Conservation (phyloP, 2,888 invertebrate species). For the Eudasyphora cyanicolor region DNA sequence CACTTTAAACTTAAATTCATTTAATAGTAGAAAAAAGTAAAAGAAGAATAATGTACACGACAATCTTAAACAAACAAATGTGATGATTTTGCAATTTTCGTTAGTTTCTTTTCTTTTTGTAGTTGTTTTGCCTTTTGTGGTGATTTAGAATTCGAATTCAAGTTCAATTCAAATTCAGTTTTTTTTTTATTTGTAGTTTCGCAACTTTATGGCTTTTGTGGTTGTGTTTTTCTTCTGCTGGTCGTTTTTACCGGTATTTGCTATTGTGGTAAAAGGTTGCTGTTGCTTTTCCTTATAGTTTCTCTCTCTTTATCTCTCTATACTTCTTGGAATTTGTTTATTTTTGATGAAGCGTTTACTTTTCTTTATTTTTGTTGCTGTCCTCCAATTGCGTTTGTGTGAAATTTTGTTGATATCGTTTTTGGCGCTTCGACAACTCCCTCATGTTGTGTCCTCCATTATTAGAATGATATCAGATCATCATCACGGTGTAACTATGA, state of each 20-base stretch:
- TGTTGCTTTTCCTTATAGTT: background rate
- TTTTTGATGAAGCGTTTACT: constrained; percentile 10
- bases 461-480: constrained; percentile 61
- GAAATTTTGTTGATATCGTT: constrained; percentile 44
- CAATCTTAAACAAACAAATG: constrained; percentile 63
- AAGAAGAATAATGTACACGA: constrained; percentile 55
- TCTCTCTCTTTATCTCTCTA: background rate
- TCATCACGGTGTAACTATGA: constrained; percentile 39
- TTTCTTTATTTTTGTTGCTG: background rate
- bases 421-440: constrained; percentile 64
- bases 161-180: constrained; percentile 57
- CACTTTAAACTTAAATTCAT: constrained; percentile 60
- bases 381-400: constrained; percentile 15
- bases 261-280: constrained; percentile 22
- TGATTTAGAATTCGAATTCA: constrained; percentile 60
- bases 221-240: constrained; percentile 25
- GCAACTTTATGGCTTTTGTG: constrained; percentile 45
- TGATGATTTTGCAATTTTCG: constrained; percentile 63
- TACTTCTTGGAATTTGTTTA: background rate
- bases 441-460: constrained; percentile 57
- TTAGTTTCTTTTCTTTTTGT: constrained; percentile 33
- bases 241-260: constrained; percentile 38
- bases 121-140: constrained; percentile 14
- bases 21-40: constrained; percentile 36
- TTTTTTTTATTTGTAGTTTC: constrained; percentile 50